A percentile compares a stretch with the other conserved stretches of the same genome.
phyloP scores from a whole-genome alignment of 2,113 vertebrate species.

The Syngnathus typhle region DNA sequence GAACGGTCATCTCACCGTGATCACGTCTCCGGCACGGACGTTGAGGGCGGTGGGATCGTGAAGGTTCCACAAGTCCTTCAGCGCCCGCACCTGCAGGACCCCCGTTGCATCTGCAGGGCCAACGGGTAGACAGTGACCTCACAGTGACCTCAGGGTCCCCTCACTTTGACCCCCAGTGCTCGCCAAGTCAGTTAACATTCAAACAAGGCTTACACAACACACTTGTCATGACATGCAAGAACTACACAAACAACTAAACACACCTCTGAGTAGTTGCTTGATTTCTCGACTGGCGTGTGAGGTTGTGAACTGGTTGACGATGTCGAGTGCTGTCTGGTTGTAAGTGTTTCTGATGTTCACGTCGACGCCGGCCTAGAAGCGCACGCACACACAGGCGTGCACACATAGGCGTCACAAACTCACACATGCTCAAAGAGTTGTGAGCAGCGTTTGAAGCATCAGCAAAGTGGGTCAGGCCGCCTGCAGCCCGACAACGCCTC shows the following conservation, averaged over 20 bases:
- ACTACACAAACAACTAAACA: conserved; percentile 1
- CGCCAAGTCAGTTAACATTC: too few species aligned
- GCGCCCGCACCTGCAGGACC: conserved; percentile 87
- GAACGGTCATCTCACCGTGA: conserved; percentile 75
- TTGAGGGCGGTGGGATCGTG: conserved; percentile 95
- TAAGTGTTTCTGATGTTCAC: conserved; percentile 95
- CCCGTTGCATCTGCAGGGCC: conserved; percentile 83
- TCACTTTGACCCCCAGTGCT: too few species aligned
- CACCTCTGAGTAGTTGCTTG: conserved; percentile 91
- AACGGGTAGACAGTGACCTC: neutral
- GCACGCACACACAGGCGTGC: neutral
- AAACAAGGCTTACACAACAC: neutral
- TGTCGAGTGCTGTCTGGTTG: conserved; percentile 95
- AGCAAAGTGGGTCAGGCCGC: conserved; percentile 1
- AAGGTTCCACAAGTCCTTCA: conserved; percentile 97
- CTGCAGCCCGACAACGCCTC: neutral
- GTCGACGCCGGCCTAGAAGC: conserved; percentile 80
- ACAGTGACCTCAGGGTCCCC: too few species aligned
- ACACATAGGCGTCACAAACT: neutral
- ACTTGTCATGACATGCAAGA: neutral
- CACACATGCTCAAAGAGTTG: neutral
- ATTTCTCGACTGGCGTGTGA: conserved; percentile 95
- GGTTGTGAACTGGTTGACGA: conserved; percentile 98
- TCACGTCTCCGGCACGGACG: conserved; percentile 85
- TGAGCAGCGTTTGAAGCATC: neutral